Conservation (phyloP, 2,113 vertebrate species). For the Alouatta palliata region DNA sequence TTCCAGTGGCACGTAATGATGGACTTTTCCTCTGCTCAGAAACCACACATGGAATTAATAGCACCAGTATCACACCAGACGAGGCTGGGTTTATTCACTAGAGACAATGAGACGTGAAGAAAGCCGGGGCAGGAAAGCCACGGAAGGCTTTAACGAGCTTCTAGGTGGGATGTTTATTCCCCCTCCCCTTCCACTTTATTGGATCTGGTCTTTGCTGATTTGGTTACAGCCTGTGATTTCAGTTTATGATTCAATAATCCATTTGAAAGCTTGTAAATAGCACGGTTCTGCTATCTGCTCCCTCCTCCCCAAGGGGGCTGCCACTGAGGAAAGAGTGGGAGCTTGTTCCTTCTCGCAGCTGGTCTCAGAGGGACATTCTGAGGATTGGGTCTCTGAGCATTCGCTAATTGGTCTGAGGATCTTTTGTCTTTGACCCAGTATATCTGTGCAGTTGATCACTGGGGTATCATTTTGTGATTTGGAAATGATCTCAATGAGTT, state of each 20-base stretch:
- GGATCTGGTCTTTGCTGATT: slow-evolving; percentile 60
- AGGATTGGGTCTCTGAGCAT: neutral
- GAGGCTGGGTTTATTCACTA: neutral
- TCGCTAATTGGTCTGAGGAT: neutral
- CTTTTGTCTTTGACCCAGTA: neutral
- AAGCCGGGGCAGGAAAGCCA: neutral
- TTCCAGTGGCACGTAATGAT: slow-evolving; percentile 64
- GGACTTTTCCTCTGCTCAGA: slow-evolving; percentile 68
- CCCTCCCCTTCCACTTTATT: neutral
- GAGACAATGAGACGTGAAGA: slow-evolving; percentile 24
- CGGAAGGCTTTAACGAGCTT: slow-evolving; percentile 46
- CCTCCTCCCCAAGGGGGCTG: slow-evolving; percentile 29
- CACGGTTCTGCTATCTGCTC: slow-evolving; percentile 52
- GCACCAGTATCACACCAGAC: slow-evolving; percentile 63
- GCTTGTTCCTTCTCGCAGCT: accelerated
- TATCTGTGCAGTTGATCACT: neutral
- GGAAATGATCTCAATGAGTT: accelerated
- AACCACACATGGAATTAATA: slow-evolving; percentile 79
- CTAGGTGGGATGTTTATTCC: neutral
- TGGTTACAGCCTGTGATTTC: slow-evolving; percentile 65
- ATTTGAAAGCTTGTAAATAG: slow-evolving; percentile 72
- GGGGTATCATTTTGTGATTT: neutral
- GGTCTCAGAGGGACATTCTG: neutral
- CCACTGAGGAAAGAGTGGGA: neutral
- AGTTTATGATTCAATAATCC: slow-evolving; percentile 77